Evolutionary conservation across 2,888 invertebrate species (phyloP).

Genomic region (Caenorhabditis sp.): DNA sequence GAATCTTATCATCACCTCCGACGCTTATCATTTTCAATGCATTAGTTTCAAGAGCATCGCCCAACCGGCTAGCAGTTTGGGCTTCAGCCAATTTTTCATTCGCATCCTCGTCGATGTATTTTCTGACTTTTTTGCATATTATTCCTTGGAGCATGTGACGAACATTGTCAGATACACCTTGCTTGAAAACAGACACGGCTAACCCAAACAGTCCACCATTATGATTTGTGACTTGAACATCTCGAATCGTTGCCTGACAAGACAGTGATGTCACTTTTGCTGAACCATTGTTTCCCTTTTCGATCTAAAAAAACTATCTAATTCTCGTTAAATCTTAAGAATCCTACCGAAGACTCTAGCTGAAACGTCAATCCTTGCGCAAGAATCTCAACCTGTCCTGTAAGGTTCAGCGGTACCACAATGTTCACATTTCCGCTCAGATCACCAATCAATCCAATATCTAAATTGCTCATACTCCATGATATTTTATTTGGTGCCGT

Average conservation of each 20-base stretch:
- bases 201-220: slow-evolving; percentile 62
- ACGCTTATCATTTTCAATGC: slow-evolving; percentile 40
- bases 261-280: slow-evolving; percentile 48
- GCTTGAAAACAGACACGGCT: slow-evolving; percentile 61
- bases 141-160: slow-evolving; percentile 53
- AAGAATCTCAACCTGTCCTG: slow-evolving; percentile 59
- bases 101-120: slow-evolving; percentile 61
- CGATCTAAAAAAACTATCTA: slow-evolving; percentile 30
- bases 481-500: slow-evolving; percentile 53
- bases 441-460: slow-evolving; percentile 60
- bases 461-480: slow-evolving; percentile 58
- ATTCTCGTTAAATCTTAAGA: not conserved
- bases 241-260: slow-evolving; percentile 48
- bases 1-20: slow-evolving; percentile 11
- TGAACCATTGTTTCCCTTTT: slow-evolving; percentile 48
- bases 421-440: slow-evolving; percentile 57
- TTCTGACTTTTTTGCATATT: slow-evolving; percentile 57
- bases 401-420: slow-evolving; percentile 59
- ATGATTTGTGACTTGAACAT: slow-evolving; percentile 56
- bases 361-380: slow-evolving; percentile 57
- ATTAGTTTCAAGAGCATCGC: slow-evolving; percentile 50
- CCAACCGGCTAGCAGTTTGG: slow-evolving; percentile 49
- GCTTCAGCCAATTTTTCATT: slow-evolving; percentile 56
- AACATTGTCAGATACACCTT: slow-evolving; percentile 61
- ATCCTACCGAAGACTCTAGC: slow-evolving; percentile 45